Percentiles rank a stretch among this genome's conserved stretches.
Evolutionary conservation across 1,140 invertebrate species (phyloP).

Genomic region (Drosophila auraria): DNA sequence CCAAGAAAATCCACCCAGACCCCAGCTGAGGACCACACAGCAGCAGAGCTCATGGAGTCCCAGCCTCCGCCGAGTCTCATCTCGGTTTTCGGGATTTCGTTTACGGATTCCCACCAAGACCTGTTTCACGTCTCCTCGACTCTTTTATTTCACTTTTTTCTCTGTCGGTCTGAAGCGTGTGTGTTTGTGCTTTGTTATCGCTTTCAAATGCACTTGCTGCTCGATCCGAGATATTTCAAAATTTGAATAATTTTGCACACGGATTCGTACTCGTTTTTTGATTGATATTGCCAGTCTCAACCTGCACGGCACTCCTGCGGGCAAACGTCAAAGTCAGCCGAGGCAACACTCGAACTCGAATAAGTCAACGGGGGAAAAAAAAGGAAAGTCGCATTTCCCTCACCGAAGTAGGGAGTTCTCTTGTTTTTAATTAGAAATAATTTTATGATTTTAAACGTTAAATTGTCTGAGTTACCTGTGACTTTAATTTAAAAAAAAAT

Average conservation of each 20-base stretch:
- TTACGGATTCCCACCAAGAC: constrained; percentile 68
- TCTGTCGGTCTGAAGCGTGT: constrained; percentile 1
- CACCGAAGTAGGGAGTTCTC: not conserved
- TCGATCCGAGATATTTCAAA: constrained; percentile 35
- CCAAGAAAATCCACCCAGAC: constrained; percentile 57
- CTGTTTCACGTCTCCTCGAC: constrained; percentile 31
- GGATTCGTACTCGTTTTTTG: constrained; percentile 58
- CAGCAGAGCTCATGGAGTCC: constrained; percentile 15
- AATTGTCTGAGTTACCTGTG: too few relatives aligned
- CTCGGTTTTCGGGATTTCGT: constrained; percentile 48
- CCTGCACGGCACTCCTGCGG: constrained; percentile 54
- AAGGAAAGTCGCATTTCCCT: not conserved
- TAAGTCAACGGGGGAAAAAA: constrained; percentile 15
- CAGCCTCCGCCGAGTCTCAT: constrained; percentile 13
- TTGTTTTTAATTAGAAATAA: not conserved
- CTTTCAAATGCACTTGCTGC: constrained; percentile 60
- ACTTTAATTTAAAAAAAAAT: too few relatives aligned
- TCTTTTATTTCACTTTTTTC: not conserved
- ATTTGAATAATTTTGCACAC: constrained; percentile 58
- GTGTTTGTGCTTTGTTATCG: constrained; percentile 36
- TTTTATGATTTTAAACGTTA: too few relatives aligned
- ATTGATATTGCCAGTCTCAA: constrained; percentile 57
- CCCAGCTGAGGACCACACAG: constrained; percentile 54
- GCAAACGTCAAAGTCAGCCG: constrained; percentile 24
- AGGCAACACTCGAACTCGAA: constrained; percentile 42